Base-by-base conservation (phyloP, 2,113 vertebrate species). In the Erythrocebus patas region DNA sequence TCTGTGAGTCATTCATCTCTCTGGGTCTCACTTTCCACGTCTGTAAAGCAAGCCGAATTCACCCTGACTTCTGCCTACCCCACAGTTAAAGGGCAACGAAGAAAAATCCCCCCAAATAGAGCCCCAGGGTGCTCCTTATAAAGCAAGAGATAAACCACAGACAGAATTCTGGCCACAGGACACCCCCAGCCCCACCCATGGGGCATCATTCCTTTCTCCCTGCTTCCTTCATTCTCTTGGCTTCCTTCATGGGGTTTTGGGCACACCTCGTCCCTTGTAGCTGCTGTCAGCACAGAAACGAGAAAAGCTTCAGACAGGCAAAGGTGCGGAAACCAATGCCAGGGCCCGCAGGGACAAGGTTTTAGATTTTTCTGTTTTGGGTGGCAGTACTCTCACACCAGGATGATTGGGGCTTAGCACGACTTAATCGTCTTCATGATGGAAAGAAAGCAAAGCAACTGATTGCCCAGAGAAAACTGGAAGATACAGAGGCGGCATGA, bases 1-100 rank as follows among this genome's bases (percentile, higher is more conserved):
- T 78, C 86, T 4, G 48, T 70, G 97, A 97, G 91, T 94, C 93
- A 85, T 73, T 91, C 88, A 57, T 84, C 94, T 82, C 76, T n/a
- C 72, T 10, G 93, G 83, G 92, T 55, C 72, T 93, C 72, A 12
- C 73, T 68, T 92, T 84, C 93, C 48, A 48, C 0, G 38, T 55
- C 86, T 59, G 80, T 18, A 22, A 76, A 38, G 96, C 89, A 43
- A 52, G 81, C 68, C 3, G 38, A 43, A 66, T 68, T 81, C 59
- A 90, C 76, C 52, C 57, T 16, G 85, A 73, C 79, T 61, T 27
- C 73, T 73, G 92, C 83, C 94, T 70, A 22, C n/a, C 90, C 73
- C 12, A 5, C 40, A 4, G 40, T 55, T 64, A 9, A 64, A 57
- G 9, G 38, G 12, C 40, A 1, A 64, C 70, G 70, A 79, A 50